Percentiles rank a stretch among this genome's conserved stretches.
phyloP scores from a whole-genome alignment of 2,888 invertebrate genomes.

The Zygothrica quintamaculata region DNA sequence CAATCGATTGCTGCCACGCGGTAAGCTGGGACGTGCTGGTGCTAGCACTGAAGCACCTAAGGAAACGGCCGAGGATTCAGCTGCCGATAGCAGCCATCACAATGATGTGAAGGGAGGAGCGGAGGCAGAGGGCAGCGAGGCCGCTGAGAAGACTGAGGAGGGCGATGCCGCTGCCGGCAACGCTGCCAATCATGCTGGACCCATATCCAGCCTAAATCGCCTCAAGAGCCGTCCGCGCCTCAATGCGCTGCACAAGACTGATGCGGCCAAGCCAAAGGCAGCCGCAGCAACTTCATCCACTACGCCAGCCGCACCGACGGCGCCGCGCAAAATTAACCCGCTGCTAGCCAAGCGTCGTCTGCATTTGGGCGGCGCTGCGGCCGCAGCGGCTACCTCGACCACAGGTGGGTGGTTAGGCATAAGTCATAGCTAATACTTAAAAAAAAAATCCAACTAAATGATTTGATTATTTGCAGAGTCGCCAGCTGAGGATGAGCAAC shows the following conservation, averaged over 20 bases:
- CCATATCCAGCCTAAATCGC: constrained; percentile 81
- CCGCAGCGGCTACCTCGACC: constrained; percentile 81
- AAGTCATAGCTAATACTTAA: too few species aligned
- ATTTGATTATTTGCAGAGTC: constrained; percentile 60
- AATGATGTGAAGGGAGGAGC: constrained; percentile 78
- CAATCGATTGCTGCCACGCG: constrained; percentile 82
- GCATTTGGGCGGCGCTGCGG: constrained; percentile 82
- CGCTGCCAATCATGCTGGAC: constrained; percentile 54
- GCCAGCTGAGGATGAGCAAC: constrained; percentile 60
- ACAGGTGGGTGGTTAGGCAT: constrained; percentile 83
- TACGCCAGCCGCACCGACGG: constrained; percentile 55
- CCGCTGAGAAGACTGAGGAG: constrained; percentile 57
- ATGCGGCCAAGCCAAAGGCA: constrained; percentile 76
- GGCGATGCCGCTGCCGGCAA: constrained; percentile 52
- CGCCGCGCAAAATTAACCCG: constrained; percentile 83
- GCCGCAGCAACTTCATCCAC: constrained; percentile 52
- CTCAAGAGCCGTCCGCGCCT: constrained; percentile 84
- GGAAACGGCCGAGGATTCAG: constrained; percentile 71
- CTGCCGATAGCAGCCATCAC: constrained; percentile 80
- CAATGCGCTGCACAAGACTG: constrained; percentile 82
- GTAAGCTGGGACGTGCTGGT: constrained; percentile 72
- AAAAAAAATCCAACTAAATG: too few species aligned
- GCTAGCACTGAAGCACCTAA: constrained; percentile 74
- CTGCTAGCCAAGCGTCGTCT: constrained; percentile 83
- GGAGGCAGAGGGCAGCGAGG: constrained; percentile 42